Evolutionary conservation across 2,113 vertebrate species (phyloP), one percentile per base, ranked within the genome.

Genomic region (Theropithecus gelada): DNA sequence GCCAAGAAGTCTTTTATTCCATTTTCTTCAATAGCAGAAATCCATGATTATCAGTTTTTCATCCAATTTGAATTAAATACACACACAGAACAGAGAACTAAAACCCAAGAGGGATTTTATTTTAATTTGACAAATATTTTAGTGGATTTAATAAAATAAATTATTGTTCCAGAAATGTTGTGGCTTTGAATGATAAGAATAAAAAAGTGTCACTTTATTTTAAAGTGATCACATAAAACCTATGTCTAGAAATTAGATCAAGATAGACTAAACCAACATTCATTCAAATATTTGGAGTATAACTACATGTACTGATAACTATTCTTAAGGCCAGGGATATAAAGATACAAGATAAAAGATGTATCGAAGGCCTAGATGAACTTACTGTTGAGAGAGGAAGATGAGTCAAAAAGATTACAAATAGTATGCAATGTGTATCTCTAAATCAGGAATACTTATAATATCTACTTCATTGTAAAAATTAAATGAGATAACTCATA

Each of bases 121-220:
- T 93, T 91, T 93, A 90, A 93, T 93, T 50, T 96, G 92, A 95
- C 91, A 97, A 96, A 93, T 82, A 95, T 90, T 94, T 95, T 70
- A 89, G 50, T 80, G 17, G 22, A 87, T 76, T 89, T 89, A 78
- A 90, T 81, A 90, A 84, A 93, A 94, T 57, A 81, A 93, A 57
- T 38, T 80, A 72, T 92, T 97, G 25, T 90, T 90, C 18, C 88
- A 73, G 25, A 93, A 97, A 92, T 68, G 45, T 40, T 59, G 88
- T 92, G 52, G 9, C 10, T 92, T 93, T 55, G 20, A 22, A 90
- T 43, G 6, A 87, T 88, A 95, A 93, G 27, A 92, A 92, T 30
- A 30, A 92, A 30, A 92, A 92, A 90, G 13, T n/a, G 20, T 52
- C 27, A 68, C 9, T 96, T 89, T 66, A 64, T 78, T 90, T 96